These are phyloP conservation scores for Archaeoteleia sp. DNA, from an alignment of 2,888 invertebrate species.

Conservation along the genomic window DNA sequence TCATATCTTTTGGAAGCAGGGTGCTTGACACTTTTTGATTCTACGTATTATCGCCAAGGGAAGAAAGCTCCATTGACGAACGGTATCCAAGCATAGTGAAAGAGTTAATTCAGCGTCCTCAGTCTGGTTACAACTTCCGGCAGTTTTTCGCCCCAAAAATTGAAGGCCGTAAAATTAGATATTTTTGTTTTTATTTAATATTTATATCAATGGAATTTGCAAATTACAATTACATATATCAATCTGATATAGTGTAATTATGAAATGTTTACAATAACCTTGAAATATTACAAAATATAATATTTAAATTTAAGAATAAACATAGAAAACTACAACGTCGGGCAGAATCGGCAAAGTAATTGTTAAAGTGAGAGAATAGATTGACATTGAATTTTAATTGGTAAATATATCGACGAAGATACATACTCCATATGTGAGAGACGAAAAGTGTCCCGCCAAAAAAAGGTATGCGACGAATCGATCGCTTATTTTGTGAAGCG, in stretches of 20 bases:
- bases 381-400: conserved; percentile 43
- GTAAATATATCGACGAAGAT: conserved; percentile 25
- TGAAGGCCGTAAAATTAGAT: too few species aligned
- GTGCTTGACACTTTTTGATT: conserved; percentile 56
- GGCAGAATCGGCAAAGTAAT: conserved; percentile 1
- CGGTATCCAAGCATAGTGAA: conserved; percentile 62
- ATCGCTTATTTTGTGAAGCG: conserved; percentile 68
- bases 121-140: conserved; percentile 21
- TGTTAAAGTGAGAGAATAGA: conserved; percentile 18
- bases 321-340: too few species aligned
- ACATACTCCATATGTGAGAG: conserved; percentile 22
- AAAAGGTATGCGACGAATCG: conserved; percentile 57
- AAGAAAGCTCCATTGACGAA: conserved; percentile 62
- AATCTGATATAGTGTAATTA: too few species aligned
- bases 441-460: conserved; percentile 46
- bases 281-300: not conserved
- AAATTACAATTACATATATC: too few species aligned
- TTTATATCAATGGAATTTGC: too few species aligned
- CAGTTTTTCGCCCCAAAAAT: too few species aligned
- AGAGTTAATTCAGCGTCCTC: conserved; percentile 41
- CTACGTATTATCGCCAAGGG: conserved; percentile 62
- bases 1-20: conserved; percentile 9
- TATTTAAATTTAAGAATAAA: not conserved
- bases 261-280: not conserved
- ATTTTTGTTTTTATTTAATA: too few species aligned